Conservation (phyloP, 1,140 invertebrate species). For the Calosoma granatense region DNA sequence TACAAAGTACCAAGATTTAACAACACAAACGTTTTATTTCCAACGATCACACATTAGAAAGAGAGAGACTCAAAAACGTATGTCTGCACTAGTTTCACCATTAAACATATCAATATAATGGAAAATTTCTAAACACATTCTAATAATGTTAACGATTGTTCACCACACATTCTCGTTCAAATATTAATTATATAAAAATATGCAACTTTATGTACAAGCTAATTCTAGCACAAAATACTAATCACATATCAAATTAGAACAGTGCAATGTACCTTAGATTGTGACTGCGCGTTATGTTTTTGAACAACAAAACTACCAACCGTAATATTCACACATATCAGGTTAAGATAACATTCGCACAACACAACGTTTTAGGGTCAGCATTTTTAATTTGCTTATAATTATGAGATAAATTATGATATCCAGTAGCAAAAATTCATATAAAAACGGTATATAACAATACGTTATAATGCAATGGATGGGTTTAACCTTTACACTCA, state of each 20-base stretch:
- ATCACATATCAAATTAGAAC: neutral
- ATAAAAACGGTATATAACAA: neutral
- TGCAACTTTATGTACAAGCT: too few species aligned
- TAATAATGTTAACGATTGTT: too few species aligned
- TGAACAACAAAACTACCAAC: neutral
- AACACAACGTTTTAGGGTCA: too few species aligned
- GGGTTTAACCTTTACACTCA: slow-evolving; percentile 21
- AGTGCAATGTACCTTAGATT: neutral
- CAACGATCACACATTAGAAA: neutral
- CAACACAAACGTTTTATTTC: neutral
- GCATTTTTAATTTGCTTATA: too few species aligned
- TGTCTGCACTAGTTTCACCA: neutral
- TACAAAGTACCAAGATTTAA: neutral
- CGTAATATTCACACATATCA: too few species aligned
- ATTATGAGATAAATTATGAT: too few species aligned
- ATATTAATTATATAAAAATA: too few species aligned
- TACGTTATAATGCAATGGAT: slow-evolving; percentile 3
- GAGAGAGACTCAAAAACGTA: neutral
- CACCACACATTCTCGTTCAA: too few species aligned
- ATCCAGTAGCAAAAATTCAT: too few species aligned
- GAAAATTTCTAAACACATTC: neutral
- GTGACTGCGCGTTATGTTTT: neutral
- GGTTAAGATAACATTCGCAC: too few species aligned
- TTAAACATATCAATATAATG: neutral
- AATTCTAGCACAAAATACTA: neutral